Evolutionary conservation across 1,140 invertebrate species (phyloP).

Genomic region (Ganaspis sp.): DNA sequence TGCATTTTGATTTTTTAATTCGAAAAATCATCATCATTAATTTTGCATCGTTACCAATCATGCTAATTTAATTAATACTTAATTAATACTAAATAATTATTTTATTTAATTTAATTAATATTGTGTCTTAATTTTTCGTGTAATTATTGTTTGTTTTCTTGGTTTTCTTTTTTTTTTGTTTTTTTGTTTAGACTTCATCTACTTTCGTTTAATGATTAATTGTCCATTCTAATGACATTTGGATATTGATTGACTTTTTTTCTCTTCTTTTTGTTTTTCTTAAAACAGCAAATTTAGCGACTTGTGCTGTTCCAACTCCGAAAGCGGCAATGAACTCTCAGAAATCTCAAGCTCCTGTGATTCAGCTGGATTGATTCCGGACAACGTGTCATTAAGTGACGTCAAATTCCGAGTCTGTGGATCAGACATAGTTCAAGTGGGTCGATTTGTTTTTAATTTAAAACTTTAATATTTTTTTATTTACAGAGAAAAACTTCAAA

Average conservation of each 20-base stretch:
- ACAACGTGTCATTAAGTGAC: conserved; percentile 56
- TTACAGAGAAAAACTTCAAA: not conserved
- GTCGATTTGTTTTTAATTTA: conserved; percentile 26
- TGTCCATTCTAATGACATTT: not conserved
- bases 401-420: conserved; percentile 61
- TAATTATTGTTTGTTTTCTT: no score
- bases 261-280: not conserved
- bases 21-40: no score
- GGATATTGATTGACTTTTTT: not conserved
- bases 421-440: conserved; percentile 59
- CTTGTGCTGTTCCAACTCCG: conserved; percentile 15
- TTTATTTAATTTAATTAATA: not conserved
- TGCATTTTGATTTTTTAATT: not conserved
- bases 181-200: not conserved
- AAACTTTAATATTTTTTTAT: conserved; percentile 11
- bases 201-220: not conserved
- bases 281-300: conserved; percentile 7
- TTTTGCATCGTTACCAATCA: no score
- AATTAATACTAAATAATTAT: no score
- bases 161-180: no score
- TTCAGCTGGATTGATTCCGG: conserved; percentile 66
- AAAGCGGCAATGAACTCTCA: not conserved
- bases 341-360: conserved; percentile 48
- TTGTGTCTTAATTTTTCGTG: not conserved
- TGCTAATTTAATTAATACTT: no score